Conservation (phyloP, 2,888 invertebrate species). For the Cactoblastis cactorum region DNA sequence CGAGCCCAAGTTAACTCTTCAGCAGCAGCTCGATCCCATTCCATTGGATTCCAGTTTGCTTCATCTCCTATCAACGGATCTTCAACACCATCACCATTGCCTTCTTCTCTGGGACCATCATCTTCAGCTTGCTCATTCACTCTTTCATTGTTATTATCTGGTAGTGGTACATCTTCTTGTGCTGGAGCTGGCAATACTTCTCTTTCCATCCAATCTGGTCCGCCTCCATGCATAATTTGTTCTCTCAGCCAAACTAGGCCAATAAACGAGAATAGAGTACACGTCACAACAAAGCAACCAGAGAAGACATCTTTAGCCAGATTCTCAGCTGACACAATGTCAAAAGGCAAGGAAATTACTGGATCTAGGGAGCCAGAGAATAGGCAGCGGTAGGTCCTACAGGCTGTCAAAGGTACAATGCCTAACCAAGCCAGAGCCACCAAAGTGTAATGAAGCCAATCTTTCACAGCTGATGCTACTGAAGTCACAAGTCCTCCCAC, state of each 20-base stretch:
- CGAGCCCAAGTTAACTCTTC: slow-evolving; percentile 99
- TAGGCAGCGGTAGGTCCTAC: slow-evolving; percentile 95
- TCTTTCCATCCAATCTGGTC: slow-evolving; percentile 96
- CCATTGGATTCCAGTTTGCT: slow-evolving; percentile 98
- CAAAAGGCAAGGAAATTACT: slow-evolving; percentile 91
- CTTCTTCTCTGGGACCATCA: slow-evolving; percentile 56
- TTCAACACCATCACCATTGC: slow-evolving; percentile 59
- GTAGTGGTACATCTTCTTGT: slow-evolving; percentile 64
- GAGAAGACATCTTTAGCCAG: slow-evolving; percentile 96
- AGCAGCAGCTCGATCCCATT: slow-evolving; percentile 98
- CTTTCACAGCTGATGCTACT: slow-evolving; percentile 94
- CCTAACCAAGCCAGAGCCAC: slow-evolving; percentile 99
- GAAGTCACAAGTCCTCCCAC: slow-evolving; percentile 93
- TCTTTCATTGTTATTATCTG: slow-evolving; percentile 73
- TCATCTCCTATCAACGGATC: slow-evolving; percentile 84
- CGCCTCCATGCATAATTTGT: slow-evolving; percentile 98
- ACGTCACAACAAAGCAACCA: slow-evolving; percentile 97
- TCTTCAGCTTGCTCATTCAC: slow-evolving; percentile 57
- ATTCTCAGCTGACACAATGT: slow-evolving; percentile 95
- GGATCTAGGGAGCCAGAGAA: slow-evolving; percentile 94
- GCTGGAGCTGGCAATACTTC: slow-evolving; percentile 78
- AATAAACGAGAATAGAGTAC: slow-evolving; percentile 97
- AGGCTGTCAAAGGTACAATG: slow-evolving; percentile 96
- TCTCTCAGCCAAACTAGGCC: slow-evolving; percentile 98
- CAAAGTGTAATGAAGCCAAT: slow-evolving; percentile 98